Base-by-base conservation (phyloP, 2,888 invertebrate genomes). In the Cryptocephalus moraei region DNA sequence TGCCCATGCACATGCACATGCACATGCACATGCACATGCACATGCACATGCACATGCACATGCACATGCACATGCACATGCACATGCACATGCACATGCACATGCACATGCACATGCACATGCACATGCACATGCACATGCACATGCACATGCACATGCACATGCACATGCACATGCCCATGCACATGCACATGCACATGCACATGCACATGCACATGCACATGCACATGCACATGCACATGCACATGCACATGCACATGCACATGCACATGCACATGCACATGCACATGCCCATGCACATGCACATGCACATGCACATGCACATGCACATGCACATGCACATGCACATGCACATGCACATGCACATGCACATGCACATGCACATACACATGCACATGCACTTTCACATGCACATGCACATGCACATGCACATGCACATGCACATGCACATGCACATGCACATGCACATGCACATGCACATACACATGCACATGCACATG, bases 321-420 rank as follows among this genome's bases (percentile, higher is more conserved):
- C 42, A 32, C 42, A 42, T 33, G 12, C 32, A 32, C 42, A 42
- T 33, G 33, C 42, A 42, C 42, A 42, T 33, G 33, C 42, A 42
- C 42, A 42, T 33, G 33, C 42, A 42, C 42, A 42, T 33, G 12
- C 42, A 42, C 42, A 42, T 33, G 33, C 42, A 42, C 42, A 32
- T n/a, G n/a, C n/a, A n/a, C n/a, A n/a, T n/a, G n/a, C n/a, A n/a
- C n/a, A n/a, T n/a, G n/a, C n/a, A n/a, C n/a, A n/a, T n/a, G n/a
- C n/a, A n/a, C n/a, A n/a, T n/a, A n/a, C n/a, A n/a, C n/a, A n/a
- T n/a, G n/a, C n/a, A n/a, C n/a, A n/a, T n/a, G n/a, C n/a, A n/a
- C n/a, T n/a, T n/a, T n/a, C n/a, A n/a, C n/a, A n/a, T n/a, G n/a
- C n/a, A n/a, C n/a, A n/a, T n/a, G n/a, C n/a, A n/a, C n/a, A n/a